phyloP scores from a whole-genome alignment of 2,888 invertebrate species.

The Pegoplata infirma region DNA sequence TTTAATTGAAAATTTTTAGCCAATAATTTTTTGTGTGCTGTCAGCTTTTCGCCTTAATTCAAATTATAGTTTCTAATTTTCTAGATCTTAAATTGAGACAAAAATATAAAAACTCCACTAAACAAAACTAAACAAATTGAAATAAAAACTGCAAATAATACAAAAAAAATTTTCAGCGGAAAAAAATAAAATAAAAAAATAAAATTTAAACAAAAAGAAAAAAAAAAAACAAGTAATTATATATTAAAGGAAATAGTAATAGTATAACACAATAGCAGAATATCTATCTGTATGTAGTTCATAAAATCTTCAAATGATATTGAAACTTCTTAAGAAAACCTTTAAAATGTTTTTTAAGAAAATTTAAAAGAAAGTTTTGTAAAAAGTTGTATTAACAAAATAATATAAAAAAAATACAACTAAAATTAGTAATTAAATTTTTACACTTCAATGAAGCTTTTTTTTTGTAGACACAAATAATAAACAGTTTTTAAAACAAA shows the following conservation, averaged over 20 bases:
- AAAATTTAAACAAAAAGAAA: too few species aligned
- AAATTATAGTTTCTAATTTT: not conserved
- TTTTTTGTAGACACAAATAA: not conserved
- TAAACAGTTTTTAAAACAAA: not conserved
- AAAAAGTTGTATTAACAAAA: not conserved
- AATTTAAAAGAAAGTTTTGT: constrained; percentile 28
- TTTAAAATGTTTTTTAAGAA: constrained; percentile 1
- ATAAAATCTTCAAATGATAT: not conserved
- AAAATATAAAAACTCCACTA: not conserved
- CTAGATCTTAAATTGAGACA: not conserved
- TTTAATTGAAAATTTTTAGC: too few species aligned
- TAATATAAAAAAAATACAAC: too few species aligned
- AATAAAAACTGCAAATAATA: not conserved
- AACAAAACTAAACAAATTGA: not conserved
- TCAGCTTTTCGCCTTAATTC: not conserved
- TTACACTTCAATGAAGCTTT: constrained; percentile 6
- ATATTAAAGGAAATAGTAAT: not conserved
- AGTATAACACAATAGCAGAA: not conserved
- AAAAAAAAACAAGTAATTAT: constrained; percentile 1
- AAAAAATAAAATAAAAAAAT: constrained; percentile 1
- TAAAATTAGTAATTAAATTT: constrained; percentile 5
- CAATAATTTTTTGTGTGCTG: too few species aligned
- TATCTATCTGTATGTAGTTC: too few species aligned
- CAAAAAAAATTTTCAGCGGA: not conserved
- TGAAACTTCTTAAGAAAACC: constrained; percentile 32